phyloP scores from a whole-genome alignment of 2,888 invertebrate species.

The Tipula helvola region DNA sequence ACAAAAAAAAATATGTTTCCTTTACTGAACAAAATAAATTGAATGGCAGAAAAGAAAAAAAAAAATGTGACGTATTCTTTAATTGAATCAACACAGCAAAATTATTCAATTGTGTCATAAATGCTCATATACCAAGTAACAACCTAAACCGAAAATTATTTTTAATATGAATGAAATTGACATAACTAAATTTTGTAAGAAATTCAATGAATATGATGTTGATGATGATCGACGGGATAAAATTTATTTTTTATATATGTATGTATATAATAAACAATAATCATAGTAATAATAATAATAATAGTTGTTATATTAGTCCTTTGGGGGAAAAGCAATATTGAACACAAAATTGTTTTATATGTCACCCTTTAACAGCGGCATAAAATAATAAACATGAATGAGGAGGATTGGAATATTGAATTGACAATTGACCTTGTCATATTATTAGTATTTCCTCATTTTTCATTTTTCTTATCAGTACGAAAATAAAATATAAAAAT shows the following conservation, averaged over 20 bases:
- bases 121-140: neutral
- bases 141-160: neutral
- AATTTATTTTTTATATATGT: neutral
- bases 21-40: neutral
- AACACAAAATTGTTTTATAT: neutral
- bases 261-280: neutral
- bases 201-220: constrained; percentile 5
- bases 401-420: neutral
- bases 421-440: constrained; percentile 10
- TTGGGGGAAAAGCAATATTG: neutral
- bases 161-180: constrained; percentile 9
- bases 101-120: neutral
- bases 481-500: neutral
- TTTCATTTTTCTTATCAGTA: constrained; percentile 6
- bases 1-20: neutral
- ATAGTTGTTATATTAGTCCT: neutral
- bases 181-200: constrained; percentile 4
- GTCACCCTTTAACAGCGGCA: neutral
- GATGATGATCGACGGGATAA: constrained; percentile 9
- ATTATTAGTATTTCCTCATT: neutral
- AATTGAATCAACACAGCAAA: neutral
- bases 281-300: neutral
- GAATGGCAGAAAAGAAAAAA: neutral
- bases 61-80: neutral
- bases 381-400: neutral